These are phyloP conservation scores for Brachionus sp. DNA, from an alignment of 1,140 invertebrate species.

Conservation along the genomic window DNA sequence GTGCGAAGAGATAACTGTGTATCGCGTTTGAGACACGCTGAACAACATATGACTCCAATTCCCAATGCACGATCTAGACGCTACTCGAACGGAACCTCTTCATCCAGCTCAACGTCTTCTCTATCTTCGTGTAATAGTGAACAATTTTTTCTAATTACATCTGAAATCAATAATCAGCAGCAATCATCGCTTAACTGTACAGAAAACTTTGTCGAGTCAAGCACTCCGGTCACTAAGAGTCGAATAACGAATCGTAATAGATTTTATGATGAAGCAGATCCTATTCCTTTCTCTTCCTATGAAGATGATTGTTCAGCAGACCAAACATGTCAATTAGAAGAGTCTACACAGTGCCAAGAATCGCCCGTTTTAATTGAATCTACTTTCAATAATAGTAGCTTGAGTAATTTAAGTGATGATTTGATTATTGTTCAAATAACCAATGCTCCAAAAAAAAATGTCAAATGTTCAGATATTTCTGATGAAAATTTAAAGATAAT, in stretches of 20 bases:
- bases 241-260: not conserved
- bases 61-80: not conserved
- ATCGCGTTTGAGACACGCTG: not conserved
- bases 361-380: constrained; percentile 26
- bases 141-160: not conserved
- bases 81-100: not conserved
- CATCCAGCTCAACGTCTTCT: not conserved
- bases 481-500: constrained; percentile 24
- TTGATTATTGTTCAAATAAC: constrained; percentile 42
- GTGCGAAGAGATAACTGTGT: not conserved
- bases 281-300: not conserved
- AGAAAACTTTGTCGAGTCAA: constrained; percentile 19
- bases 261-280: not conserved
- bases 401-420: constrained; percentile 41
- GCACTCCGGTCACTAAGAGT: not conserved
- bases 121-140: not conserved
- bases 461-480: not conserved
- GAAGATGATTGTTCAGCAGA: not conserved
- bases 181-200: not conserved
- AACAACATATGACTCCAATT: not conserved
- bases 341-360: constrained; percentile 31
- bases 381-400: constrained; percentile 29
- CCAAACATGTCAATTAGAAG: not conserved
- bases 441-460: not conserved
- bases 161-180: not conserved